Evolutionary conservation across 2,797 vertebrate species (phyloP).

Genomic region (Presbytis comata): DNA sequence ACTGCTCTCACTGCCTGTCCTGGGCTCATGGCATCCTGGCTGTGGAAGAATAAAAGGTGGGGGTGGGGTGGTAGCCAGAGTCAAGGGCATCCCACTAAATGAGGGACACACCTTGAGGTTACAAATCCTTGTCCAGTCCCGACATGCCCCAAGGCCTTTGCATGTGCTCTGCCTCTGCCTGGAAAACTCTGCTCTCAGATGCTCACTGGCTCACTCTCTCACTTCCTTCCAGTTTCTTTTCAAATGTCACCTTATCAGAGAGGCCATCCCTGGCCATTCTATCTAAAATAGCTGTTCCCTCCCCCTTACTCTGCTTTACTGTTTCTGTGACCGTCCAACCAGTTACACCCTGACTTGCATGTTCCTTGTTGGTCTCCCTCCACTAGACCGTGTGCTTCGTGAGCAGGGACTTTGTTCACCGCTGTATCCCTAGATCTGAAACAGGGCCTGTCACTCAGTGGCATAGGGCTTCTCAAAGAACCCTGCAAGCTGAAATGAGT

Average conservation of each 20-base stretch:
- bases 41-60: neutral
- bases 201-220: neutral
- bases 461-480: neutral
- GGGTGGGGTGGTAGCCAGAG: neutral
- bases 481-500: neutral
- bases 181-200: neutral
- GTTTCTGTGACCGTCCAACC: neutral
- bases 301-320: neutral
- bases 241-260: neutral
- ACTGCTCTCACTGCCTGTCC: neutral
- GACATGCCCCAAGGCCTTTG: neutral
- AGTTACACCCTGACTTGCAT: neutral
- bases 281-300: neutral
- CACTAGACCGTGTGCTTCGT: neutral
- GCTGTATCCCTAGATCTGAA: neutral
- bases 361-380: neutral
- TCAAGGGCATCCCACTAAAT: neutral
- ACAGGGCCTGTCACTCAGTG: neutral
- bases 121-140: neutral
- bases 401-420: neutral
- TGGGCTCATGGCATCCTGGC: neutral
- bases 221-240: slow-evolving; percentile 12
- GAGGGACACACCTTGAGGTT: neutral
- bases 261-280: neutral
- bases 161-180: neutral